phyloP scores from a whole-genome alignment of 2,797 vertebrate species.

The Lateolabrax maculatus region DNA sequence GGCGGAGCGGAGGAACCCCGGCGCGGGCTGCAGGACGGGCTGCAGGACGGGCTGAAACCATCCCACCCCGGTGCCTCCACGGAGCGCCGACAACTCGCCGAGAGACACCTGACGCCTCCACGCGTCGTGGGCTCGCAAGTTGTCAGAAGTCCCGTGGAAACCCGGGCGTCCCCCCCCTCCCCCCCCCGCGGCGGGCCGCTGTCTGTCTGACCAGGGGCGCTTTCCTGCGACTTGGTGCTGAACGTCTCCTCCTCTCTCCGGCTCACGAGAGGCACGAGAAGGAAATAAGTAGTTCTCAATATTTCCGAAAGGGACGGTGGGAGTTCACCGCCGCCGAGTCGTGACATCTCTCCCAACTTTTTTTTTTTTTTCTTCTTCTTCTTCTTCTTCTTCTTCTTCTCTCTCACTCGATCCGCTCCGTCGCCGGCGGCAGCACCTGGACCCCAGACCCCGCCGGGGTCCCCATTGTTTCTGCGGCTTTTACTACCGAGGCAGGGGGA shows the following conservation, averaged over 20 bases:
- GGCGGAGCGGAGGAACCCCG: no score
- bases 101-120: no score
- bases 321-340: constrained; percentile 62
- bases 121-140: neutral
- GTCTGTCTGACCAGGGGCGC: constrained; percentile 81
- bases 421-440: constrained; percentile 69
- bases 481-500: constrained; percentile 68
- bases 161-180: neutral
- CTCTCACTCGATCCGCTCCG: constrained; percentile 38
- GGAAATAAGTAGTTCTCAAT: constrained; percentile 81
- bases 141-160: constrained; percentile 22
- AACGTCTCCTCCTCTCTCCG: constrained; percentile 81
- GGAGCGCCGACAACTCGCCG: no score
- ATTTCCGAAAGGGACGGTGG: constrained; percentile 56
- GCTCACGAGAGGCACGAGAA: constrained; percentile 74
- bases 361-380: no score
- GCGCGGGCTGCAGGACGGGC: no score
- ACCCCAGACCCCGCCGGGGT: constrained; percentile 64
- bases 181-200: constrained; percentile 45
- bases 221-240: constrained; percentile 89
- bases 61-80: no score
- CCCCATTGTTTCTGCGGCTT: constrained; percentile 79
- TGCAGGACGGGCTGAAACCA: no score
- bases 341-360: constrained; percentile 73
- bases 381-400: no score